phyloP scores from a whole-genome alignment of 2,113 vertebrate genomes.

The Mormyrus iriodes region DNA sequence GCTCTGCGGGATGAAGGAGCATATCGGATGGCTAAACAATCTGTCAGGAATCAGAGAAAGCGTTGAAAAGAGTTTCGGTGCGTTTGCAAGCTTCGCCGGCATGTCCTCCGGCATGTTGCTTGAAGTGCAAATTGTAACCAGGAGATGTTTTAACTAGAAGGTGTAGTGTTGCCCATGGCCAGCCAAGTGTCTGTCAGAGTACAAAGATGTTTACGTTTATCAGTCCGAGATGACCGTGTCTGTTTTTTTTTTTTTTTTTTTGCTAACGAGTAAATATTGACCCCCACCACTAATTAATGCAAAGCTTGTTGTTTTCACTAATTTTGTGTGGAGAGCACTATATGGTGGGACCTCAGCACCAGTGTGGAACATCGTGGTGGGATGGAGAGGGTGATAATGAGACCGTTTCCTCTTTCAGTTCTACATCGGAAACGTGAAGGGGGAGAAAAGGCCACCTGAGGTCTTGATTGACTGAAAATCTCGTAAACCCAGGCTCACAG shows the following conservation, averaged over 20 bases:
- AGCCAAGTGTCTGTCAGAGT: slow-evolving; percentile 39
- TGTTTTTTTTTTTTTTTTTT: not conserved
- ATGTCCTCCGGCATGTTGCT: slow-evolving; percentile 30
- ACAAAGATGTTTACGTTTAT: slow-evolving; percentile 35
- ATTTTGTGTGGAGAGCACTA: slow-evolving; percentile 23
- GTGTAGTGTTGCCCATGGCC: slow-evolving; percentile 32
- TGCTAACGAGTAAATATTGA: slow-evolving; percentile 38
- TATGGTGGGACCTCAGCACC: not conserved
- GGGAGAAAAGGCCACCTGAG: not conserved
- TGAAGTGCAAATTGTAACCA: slow-evolving; percentile 47
- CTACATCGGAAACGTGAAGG: not conserved
- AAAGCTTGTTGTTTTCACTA: no score
- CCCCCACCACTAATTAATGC: slow-evolving; percentile 27
- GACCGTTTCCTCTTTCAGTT: not conserved
- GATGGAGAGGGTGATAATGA: not conserved
- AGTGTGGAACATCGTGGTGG: slow-evolving; percentile 16
- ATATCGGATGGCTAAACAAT: slow-evolving; percentile 42
- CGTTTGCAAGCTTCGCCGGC: slow-evolving; percentile 19
- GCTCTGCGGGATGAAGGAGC: slow-evolving; percentile 23
- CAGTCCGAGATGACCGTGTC: slow-evolving; percentile 10
- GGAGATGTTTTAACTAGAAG: slow-evolving; percentile 29
- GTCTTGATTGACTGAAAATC: slow-evolving; percentile 45
- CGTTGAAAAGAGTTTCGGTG: slow-evolving; percentile 41
- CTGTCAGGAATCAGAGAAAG: slow-evolving; percentile 47
- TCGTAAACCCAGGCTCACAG: slow-evolving; percentile 44